Evolutionary conservation across 1,140 invertebrate genomes (phyloP), one percentile per base, ranked within the genome.

Genomic region (Dendroctonus valens): DNA sequence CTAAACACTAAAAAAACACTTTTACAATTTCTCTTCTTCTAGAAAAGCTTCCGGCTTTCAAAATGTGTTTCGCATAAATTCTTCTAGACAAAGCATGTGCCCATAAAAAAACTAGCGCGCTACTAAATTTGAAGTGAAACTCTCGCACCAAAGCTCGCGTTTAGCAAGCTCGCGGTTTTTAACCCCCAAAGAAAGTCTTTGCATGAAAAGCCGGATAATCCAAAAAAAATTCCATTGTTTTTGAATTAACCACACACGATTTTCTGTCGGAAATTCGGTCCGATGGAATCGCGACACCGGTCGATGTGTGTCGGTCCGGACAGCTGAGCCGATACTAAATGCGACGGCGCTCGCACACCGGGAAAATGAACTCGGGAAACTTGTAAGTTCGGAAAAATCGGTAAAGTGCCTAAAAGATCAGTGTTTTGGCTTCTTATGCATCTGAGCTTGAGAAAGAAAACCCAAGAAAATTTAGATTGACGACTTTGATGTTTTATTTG

Each of bases 261-360:
- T 44, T 65, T 66, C 64, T 55, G 59, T 59, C 57, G 64, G 9
- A 53, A 66, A 63, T 63, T 39, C 41, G 41, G 14, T n/a, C 8
- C 51, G 48, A 15, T 9, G 5, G 38, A 7, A 14, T 38, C 3
- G 49, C 48, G 48, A 52, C 41, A 38, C 64, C 38, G 62, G 57
- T 59, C 64, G 64, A 53, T 65, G 42, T 54, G 41, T 40, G 44
- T 59, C 64, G 40, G 53, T 51, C 57, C 12, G 12, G 42, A 66
- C 64, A 66, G 64, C 64, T 66, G 55, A 66, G 64, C 57, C 49
- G 55, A 51, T 15, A 66, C 64, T 66, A 41, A 66, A 66, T 66
- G 64, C 64, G 64, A 59, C 64, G 64, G 64, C 64, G 64, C 64
- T 58, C 48, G 39, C 48, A 26, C 52, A 53, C 57, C 41, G 46